Percentiles rank a stretch among this genome's conserved stretches.
Conservation (phyloP, 2,888 invertebrate genomes). For the Vanessa cardui region DNA sequence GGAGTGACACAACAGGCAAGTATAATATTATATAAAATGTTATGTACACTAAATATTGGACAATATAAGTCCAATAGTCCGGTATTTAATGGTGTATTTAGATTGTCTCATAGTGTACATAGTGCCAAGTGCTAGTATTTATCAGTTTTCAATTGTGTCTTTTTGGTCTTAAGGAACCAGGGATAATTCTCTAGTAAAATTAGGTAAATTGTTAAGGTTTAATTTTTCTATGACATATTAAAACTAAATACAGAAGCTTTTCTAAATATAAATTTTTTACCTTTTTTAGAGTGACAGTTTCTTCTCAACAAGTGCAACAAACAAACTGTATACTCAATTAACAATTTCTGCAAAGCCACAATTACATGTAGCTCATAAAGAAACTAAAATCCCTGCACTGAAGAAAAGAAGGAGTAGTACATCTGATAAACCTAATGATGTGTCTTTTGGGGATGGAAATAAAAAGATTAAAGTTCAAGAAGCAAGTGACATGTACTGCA, state of each 20-base stretch:
- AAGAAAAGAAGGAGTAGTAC: slow-evolving; percentile 77
- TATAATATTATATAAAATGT: background rate
- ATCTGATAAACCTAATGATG: slow-evolving; percentile 75
- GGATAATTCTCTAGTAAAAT: no score
- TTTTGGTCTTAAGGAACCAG: no score
- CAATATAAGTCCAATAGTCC: no score
- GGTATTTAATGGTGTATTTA: background rate
- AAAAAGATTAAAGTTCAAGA: slow-evolving; percentile 70
- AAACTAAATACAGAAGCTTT: background rate
- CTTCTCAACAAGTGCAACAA: slow-evolving; percentile 67
- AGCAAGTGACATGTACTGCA: slow-evolving; percentile 70
- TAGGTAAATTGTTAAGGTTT: no score
- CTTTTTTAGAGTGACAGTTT: slow-evolving; percentile 72
- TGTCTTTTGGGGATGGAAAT: slow-evolving; percentile 59
- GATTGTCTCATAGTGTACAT: no score
- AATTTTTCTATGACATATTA: no score
- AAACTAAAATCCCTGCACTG: slow-evolving; percentile 65
- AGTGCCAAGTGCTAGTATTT: no score
- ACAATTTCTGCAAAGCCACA: slow-evolving; percentile 74
- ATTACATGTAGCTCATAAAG: slow-evolving; percentile 62
- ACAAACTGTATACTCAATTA: slow-evolving; percentile 74
- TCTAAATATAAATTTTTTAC: background rate
- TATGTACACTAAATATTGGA: no score
- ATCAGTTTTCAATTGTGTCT: no score
- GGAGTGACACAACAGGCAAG: slow-evolving; percentile 79